Base-by-base conservation (phyloP, 2,113 vertebrate genomes). In the Nothoprocta pentlandii region DNA sequence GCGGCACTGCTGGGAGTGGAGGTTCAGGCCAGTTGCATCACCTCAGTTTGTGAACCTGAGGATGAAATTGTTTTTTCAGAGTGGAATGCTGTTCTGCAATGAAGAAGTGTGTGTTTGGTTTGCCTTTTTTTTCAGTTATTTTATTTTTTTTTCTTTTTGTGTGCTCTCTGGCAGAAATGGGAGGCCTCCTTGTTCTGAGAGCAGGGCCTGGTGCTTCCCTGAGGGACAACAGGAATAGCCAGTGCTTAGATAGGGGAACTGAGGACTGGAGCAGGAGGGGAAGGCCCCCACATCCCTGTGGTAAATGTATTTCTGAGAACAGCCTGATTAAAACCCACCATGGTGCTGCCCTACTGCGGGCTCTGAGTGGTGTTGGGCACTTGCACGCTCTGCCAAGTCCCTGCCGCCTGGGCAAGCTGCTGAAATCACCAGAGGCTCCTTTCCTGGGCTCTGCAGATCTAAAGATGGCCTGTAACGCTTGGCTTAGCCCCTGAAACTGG, bases 101-200 rank as follows among this genome's bases (percentile, higher is more conserved):
- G n/a, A 53, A 44, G 79, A 82, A 75, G 32, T 56, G 51, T 36
- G 25, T 39, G 90, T 79, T 92, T 92, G 28, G 90, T 87, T 93
- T 92, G 28, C 25, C 16, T 56, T 10, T 56, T 53, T 46, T 46
- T 46, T 49, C 15, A 15, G 42, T 44, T 44, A 15, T 44, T 42
- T 93, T 84, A 92, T 92, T 23, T 53, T 54, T 54, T 28, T 54
- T 30, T 30, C 16, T 26, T 6, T 7, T 22, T 59, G 79, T 89
- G 64, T 25, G 6, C 49, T 93, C 49, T 9, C 66, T 75, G 32
- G 9, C 70, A 39, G 32, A 46, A 70, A 1, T 70, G 79, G 81
- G 39, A 12, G 46, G 44, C 34, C 46, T 85, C 61, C 79, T 82
- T 36, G 46, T 12, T 64, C 46, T 71, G 3, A n/a, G 39, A 39